Evolutionary conservation across 1,140 invertebrate genomes (phyloP).

Genomic region (Drosophila guanche): DNA sequence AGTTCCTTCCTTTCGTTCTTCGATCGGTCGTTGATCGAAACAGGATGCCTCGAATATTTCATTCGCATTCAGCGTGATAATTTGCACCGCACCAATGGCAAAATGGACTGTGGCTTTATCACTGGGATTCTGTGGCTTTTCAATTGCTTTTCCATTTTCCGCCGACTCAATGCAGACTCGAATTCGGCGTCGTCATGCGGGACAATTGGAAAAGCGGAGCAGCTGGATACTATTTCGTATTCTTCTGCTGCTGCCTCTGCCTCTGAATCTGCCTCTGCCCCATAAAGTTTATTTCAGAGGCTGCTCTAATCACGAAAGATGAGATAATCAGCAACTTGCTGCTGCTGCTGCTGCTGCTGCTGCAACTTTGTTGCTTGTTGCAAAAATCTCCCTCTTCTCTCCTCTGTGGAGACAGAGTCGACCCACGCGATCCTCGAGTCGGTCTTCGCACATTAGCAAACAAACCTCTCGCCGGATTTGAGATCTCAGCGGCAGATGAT

Average conservation of each 20-base stretch:
- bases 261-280: too few species aligned
- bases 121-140: constrained; percentile 1
- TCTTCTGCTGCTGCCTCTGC: constrained; percentile 1
- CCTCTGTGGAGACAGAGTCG: neutral
- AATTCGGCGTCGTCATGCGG: constrained; percentile 59
- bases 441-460: constrained; percentile 59
- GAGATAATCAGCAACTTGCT: constrained; percentile 62
- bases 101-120: constrained; percentile 35
- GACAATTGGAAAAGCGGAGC: constrained; percentile 54
- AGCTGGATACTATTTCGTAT: constrained; percentile 42
- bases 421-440: constrained; percentile 54
- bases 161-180: neutral
- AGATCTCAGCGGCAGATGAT: constrained; percentile 61
- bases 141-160: constrained; percentile 43
- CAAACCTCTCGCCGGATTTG: constrained; percentile 35
- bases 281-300: constrained; percentile 38
- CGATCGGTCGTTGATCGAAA: constrained; percentile 34
- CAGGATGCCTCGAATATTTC: constrained; percentile 70
- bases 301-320: constrained; percentile 44
- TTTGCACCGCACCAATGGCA: constrained; percentile 40
- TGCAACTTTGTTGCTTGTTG: constrained; percentile 62
- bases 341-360: constrained; percentile 54
- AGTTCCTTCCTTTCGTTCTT: neutral
- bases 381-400: constrained; percentile 1
- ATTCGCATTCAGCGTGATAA: constrained; percentile 59